Percentiles rank a stretch among this genome's conserved stretches.
Conservation (phyloP, 2,888 invertebrate genomes). For the Pyrochroa serraticornis region DNA sequence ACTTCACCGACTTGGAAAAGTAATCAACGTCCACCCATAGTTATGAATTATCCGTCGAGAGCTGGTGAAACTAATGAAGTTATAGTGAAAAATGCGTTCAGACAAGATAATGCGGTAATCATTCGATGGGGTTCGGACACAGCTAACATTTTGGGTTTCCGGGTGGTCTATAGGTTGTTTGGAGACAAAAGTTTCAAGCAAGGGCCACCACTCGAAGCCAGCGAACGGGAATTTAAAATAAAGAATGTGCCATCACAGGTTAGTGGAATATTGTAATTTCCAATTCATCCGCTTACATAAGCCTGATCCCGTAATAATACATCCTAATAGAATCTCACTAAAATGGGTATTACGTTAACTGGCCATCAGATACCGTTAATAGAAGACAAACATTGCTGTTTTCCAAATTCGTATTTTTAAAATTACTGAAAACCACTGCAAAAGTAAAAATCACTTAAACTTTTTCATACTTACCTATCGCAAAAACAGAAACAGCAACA, state of each 20-base stretch:
- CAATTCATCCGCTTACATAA: no score
- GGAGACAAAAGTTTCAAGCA: slow-evolving; percentile 90
- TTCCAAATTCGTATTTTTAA: not conserved
- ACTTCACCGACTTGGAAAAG: slow-evolving; percentile 53
- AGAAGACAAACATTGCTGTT: no score
- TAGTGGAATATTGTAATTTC: slow-evolving; percentile 37
- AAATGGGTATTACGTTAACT: not conserved
- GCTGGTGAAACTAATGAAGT: slow-evolving; percentile 75
- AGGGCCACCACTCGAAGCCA: slow-evolving; percentile 86
- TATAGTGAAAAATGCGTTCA: slow-evolving; percentile 82
- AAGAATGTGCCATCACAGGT: slow-evolving; percentile 91
- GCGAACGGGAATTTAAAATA: slow-evolving; percentile 89
- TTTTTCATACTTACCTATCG: no score
- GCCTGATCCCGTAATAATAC: no score
- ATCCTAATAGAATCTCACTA: not conserved
- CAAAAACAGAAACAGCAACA: no score
- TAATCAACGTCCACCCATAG: slow-evolving; percentile 71
- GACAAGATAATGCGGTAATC: slow-evolving; percentile 85
- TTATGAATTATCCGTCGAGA: slow-evolving; percentile 71
- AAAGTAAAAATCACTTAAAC: no score
- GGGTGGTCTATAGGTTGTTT: slow-evolving; percentile 87
- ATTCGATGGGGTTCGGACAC: slow-evolving; percentile 92
- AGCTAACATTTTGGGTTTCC: slow-evolving; percentile 85
- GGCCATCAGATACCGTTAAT: no score
- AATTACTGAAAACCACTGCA: no score